A percentile compares a stretch with the other conserved stretches of the same genome.
These are phyloP conservation scores for Stenolophus ochropezus DNA, from an alignment of 2,888 invertebrate genomes.

Conservation along the genomic window DNA sequence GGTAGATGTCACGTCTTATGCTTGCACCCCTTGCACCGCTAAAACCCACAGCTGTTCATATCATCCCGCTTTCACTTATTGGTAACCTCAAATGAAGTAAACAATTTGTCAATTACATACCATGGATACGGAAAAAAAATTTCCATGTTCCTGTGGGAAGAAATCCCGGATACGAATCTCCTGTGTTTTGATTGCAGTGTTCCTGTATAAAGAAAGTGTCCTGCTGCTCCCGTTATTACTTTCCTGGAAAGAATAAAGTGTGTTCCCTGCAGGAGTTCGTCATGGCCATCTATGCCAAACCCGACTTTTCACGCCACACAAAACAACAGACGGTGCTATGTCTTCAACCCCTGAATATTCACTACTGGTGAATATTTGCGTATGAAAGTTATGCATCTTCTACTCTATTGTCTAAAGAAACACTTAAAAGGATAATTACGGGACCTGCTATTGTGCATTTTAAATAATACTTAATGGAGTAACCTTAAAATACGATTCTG, in stretches of 20 bases:
- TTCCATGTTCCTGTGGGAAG: too few relatives aligned
- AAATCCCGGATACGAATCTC: too few relatives aligned
- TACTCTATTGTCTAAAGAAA: not conserved
- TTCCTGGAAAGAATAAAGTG: slow-evolving; percentile 54
- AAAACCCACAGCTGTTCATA: too few relatives aligned
- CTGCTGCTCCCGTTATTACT: slow-evolving; percentile 51
- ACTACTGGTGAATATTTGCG: slow-evolving; percentile 44
- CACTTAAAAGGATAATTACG: slow-evolving; percentile 5
- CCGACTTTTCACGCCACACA: slow-evolving; percentile 48
- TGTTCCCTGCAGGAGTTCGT: slow-evolving; percentile 38
- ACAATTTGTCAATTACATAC: too few relatives aligned
- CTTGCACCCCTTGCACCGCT: too few relatives aligned
- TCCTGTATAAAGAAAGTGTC: slow-evolving; percentile 45
- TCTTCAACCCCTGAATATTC: slow-evolving; percentile 49
- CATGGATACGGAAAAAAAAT: too few relatives aligned
- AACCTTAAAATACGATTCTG: not conserved
- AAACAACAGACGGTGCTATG: slow-evolving; percentile 43
- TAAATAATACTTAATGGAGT: not conserved
- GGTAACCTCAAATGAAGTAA: too few relatives aligned
- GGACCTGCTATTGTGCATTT: not conserved
- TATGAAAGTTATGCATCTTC: slow-evolving; percentile 11
- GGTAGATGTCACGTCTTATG: too few relatives aligned
- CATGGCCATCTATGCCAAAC: slow-evolving; percentile 50
- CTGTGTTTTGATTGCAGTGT: slow-evolving; percentile 51
- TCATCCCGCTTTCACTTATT: too few relatives aligned